phyloP scores from a whole-genome alignment of 2,113 vertebrate species.

The Corydoras maculifer region DNA sequence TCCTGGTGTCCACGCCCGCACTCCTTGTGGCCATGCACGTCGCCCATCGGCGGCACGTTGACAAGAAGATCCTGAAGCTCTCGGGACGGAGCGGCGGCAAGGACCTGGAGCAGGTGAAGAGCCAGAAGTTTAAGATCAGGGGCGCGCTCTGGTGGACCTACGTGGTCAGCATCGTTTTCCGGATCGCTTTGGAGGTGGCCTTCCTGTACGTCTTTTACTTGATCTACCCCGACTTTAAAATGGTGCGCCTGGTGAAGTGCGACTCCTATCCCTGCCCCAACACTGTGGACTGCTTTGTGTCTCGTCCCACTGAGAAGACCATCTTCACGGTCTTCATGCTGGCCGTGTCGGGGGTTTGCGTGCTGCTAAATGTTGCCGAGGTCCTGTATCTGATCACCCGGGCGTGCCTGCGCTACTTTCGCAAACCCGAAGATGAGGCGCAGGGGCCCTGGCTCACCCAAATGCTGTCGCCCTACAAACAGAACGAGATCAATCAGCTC shows the following conservation, averaged over 20 bases:
- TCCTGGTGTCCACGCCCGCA: slow-evolving; percentile 90
- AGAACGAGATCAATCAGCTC: slow-evolving; percentile 89
- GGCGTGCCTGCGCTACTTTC: slow-evolving; percentile 71
- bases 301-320: slow-evolving; percentile 93
- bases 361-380: slow-evolving; percentile 89
- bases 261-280: slow-evolving; percentile 94
- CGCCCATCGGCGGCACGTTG: slow-evolving; percentile 88
- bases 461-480: slow-evolving; percentile 83
- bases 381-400: slow-evolving; percentile 78
- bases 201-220: slow-evolving; percentile 97
- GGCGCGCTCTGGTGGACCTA: slow-evolving; percentile 97
- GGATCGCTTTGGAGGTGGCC: slow-evolving; percentile 80
- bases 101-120: slow-evolving; percentile 87
- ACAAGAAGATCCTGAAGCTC: slow-evolving; percentile 83
- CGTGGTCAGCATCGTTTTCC: slow-evolving; percentile 85
- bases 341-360: slow-evolving; percentile 84
- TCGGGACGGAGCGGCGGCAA: slow-evolving; percentile 73
- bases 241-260: slow-evolving; percentile 93
- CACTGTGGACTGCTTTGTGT: slow-evolving; percentile 96
- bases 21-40: slow-evolving; percentile 96
- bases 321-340: slow-evolving; percentile 97
- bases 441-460: slow-evolving; percentile 79
- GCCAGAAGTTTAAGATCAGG: slow-evolving; percentile 82
- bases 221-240: slow-evolving; percentile 91
- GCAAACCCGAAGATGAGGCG: slow-evolving; percentile 60